phyloP scores from a whole-genome alignment of 2,797 vertebrate species.

The Phalloptychus januarius region DNA sequence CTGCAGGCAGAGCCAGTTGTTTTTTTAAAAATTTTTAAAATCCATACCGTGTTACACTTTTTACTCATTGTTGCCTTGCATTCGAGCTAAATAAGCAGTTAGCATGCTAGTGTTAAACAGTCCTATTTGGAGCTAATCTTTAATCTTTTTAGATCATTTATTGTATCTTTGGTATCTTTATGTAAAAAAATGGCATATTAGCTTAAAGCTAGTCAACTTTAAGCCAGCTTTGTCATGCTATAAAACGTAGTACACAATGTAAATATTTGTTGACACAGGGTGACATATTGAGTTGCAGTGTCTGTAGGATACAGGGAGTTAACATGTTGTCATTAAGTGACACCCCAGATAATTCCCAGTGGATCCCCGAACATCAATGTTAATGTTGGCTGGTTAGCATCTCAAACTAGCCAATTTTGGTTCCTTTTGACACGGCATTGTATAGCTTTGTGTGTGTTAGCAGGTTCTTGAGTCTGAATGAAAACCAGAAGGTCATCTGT shows the following conservation, averaged over 20 bases:
- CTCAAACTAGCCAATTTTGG: not conserved
- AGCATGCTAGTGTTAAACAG: not conserved
- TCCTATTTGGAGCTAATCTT: not conserved
- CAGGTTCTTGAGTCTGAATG: constrained; percentile 30
- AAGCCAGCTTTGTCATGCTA: not conserved
- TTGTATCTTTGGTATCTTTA: not conserved
- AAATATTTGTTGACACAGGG: constrained; percentile 1
- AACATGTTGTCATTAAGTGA: not conserved
- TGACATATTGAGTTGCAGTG: constrained; percentile 12
- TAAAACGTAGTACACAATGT: not conserved
- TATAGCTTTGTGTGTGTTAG: constrained; percentile 10
- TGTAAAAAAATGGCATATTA: not conserved
- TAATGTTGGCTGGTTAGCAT: not conserved
- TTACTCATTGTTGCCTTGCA: not conserved
- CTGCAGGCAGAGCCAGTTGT: not conserved
- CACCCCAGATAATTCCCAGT: too few relatives aligned
- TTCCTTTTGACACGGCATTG: not conserved
- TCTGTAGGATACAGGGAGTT: not conserved
- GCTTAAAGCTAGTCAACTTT: not conserved
- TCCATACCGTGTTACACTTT: not conserved
- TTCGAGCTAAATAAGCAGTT: not conserved
- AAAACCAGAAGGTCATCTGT: constrained; percentile 43
- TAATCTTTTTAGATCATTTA: not conserved
- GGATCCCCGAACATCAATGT: not conserved
- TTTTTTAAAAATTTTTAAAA: not conserved